Evolutionary conservation across 2,113 vertebrate species (phyloP).

Genomic region (Maccullochella peelii): DNA sequence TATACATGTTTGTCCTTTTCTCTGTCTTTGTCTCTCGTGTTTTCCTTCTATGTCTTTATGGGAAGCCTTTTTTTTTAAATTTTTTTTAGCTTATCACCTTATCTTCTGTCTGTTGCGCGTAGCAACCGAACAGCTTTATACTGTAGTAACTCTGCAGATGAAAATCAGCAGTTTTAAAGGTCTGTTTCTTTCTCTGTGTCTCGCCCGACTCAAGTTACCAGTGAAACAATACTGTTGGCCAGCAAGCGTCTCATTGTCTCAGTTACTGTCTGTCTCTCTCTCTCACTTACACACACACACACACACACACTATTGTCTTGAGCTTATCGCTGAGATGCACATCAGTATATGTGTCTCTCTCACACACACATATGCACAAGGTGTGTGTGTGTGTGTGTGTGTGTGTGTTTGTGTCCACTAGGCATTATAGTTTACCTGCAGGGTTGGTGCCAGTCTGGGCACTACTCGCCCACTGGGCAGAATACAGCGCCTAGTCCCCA

Average conservation of each 20-base stretch:
- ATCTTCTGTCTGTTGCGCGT: too few species aligned
- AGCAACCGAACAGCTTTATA: too few species aligned
- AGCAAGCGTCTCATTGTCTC: constrained; percentile 10
- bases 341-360: neutral
- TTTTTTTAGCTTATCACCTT: neutral
- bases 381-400: constrained; percentile 4
- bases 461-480: constrained; percentile 39
- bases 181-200: neutral
- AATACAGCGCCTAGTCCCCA: neutral
- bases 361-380: neutral
- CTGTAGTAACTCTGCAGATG: neutral
- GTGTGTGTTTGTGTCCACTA: constrained; percentile 3
- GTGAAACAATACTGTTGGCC: neutral
- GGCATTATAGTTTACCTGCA: constrained; percentile 31
- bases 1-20: too few species aligned
- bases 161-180: neutral
- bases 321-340: constrained; percentile 13
- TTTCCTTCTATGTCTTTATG: neutral
- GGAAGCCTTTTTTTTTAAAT: neutral
- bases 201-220: neutral
- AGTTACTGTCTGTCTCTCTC: neutral
- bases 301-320: constrained; percentile 24
- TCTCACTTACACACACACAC: neutral
- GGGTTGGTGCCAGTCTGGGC: constrained; percentile 36
- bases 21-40: neutral